These are phyloP conservation scores for Halcyon malimbica DNA, from an alignment of 2,113 vertebrate species.

Conservation along the genomic window DNA sequence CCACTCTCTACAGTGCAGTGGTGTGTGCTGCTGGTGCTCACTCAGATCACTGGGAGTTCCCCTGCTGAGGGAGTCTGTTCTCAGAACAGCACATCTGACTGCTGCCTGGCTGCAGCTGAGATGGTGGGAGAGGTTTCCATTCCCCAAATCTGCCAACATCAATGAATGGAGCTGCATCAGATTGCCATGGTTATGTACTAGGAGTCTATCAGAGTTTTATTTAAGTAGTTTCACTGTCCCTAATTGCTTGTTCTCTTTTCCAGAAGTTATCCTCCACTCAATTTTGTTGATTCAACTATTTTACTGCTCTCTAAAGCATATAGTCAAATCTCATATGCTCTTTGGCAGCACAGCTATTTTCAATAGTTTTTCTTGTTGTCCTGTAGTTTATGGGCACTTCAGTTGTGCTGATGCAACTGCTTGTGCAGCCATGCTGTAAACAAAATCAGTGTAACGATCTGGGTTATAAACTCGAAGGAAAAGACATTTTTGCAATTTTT, in stretches of 20 bases:
- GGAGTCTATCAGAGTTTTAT: background rate
- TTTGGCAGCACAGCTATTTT: background rate
- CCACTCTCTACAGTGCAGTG: background rate
- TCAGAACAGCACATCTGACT: background rate
- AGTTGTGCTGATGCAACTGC: background rate
- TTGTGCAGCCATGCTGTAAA: background rate
- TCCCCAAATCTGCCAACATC: background rate
- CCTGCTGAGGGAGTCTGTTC: background rate
- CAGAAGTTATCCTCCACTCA: background rate
- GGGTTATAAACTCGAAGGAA: background rate
- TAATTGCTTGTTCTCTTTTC: background rate
- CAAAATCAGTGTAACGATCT: background rate
- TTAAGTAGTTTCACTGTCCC: background rate
- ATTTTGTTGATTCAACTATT: background rate
- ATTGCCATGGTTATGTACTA: accelerated
- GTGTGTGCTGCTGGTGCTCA: background rate
- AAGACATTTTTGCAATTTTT: background rate
- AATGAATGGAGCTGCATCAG: accelerated
- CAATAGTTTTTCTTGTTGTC: background rate
- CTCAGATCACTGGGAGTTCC: background rate
- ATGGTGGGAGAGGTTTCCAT: background rate
- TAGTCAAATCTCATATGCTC: background rate
- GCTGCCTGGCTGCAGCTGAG: background rate
- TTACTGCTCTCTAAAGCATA: background rate
- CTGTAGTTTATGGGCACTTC: background rate